phyloP scores from a whole-genome alignment of 37 sponge, comb jelly and placozoan genomes.

The Geodia barretti region DNA sequence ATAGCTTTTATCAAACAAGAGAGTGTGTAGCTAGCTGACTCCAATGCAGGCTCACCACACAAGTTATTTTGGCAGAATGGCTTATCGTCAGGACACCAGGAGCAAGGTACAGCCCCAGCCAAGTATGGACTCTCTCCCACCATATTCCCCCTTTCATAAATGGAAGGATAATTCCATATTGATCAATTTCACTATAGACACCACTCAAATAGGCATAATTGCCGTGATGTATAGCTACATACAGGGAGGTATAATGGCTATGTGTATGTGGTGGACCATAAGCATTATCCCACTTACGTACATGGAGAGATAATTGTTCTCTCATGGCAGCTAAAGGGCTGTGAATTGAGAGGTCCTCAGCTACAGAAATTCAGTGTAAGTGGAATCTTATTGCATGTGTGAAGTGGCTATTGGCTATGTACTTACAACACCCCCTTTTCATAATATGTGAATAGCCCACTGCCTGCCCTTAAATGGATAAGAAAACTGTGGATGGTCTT shows the following conservation, averaged over 20 bases:
- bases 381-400: not conserved
- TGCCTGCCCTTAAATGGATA: not conserved
- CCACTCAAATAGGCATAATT: constrained; percentile 2
- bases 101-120: constrained; percentile 7
- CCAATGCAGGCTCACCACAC: constrained; percentile 11
- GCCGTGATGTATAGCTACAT: constrained; percentile 62
- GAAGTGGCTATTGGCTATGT: not conserved
- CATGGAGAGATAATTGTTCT: not conserved
- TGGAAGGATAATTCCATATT: too few species aligned
- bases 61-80: constrained; percentile 14
- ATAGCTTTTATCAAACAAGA: too few species aligned
- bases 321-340: not conserved
- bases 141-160: constrained; percentile 15
- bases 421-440: not conserved
- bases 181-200: too few species aligned
- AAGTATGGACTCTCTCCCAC: constrained; percentile 15
- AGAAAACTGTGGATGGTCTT: not conserved
- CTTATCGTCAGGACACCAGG: not conserved
- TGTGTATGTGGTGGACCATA: not conserved
- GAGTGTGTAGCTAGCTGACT: too few species aligned
- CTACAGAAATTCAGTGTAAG: not conserved
- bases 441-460: not conserved
- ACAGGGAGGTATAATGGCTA: not conserved
- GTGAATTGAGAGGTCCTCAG: not conserved
- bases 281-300: not conserved